Evolutionary conservation across 2,888 invertebrate genomes (phyloP).

Genomic region (Scrobipalpa atriplicella): DNA sequence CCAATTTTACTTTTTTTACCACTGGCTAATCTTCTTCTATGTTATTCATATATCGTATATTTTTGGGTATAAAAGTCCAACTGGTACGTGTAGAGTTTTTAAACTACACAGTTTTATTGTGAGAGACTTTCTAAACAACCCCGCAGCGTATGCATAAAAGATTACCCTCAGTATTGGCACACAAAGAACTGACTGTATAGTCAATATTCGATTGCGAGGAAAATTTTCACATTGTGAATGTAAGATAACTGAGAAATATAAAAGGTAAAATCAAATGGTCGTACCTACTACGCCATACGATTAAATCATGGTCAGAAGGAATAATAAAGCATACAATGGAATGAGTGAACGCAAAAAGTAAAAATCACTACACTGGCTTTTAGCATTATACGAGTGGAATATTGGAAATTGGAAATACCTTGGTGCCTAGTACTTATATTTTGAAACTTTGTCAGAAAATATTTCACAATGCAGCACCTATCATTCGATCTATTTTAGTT

Average conservation of each 20-base stretch:
- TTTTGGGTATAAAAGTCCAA: constrained; percentile 13
- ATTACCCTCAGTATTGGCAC: constrained; percentile 8
- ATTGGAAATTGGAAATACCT: too few relatives aligned
- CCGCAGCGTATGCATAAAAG: constrained; percentile 22
- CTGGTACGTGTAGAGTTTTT: constrained; percentile 14
- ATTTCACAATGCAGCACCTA: too few relatives aligned
- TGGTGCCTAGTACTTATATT: too few relatives aligned
- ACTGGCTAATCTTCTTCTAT: background rate
- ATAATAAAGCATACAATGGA: too few relatives aligned
- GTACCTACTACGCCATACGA: too few relatives aligned
- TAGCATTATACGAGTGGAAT: too few relatives aligned
- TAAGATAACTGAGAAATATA: background rate
- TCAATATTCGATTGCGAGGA: constrained; percentile 8
- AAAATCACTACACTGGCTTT: too few relatives aligned
- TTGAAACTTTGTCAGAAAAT: too few relatives aligned
- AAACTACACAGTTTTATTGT: constrained; percentile 16
- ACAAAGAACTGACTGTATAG: constrained; percentile 3
- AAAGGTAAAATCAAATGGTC: background rate
- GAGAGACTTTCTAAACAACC: constrained; percentile 10
- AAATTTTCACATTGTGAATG: constrained; percentile 6
- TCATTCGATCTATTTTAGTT: too few relatives aligned
- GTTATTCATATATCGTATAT: background rate
- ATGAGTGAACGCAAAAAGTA: too few relatives aligned
- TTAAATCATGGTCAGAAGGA: too few relatives aligned
- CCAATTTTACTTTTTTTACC: too few relatives aligned